Conservation (phyloP, 2,888 invertebrate species). For the Tetranychus piercei region DNA sequence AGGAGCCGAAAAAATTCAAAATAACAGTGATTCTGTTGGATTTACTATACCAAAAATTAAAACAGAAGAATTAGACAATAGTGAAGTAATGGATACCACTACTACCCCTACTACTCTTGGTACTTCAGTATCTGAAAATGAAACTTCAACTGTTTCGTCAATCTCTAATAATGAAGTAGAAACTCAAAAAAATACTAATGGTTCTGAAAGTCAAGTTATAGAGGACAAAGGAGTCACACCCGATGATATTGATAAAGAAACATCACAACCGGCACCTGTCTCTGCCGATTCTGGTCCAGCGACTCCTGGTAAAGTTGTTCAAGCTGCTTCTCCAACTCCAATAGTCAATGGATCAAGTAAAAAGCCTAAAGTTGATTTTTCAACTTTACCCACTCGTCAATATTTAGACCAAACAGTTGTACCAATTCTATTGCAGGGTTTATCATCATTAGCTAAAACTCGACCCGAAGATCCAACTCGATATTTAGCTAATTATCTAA, state of each 20-base stretch:
- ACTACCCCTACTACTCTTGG: too few species aligned
- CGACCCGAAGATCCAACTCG: conserved; percentile 22
- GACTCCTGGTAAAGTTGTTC: conserved; percentile 1
- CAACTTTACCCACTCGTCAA: conserved; percentile 21
- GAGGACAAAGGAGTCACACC: too few species aligned
- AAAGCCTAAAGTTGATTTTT: conserved; percentile 19
- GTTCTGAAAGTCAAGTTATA: too few species aligned
- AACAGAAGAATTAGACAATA: neutral
- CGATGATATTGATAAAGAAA: too few species aligned
- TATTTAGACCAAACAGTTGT: conserved; percentile 25
- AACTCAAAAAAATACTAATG: neutral
- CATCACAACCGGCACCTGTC: neutral
- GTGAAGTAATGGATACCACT: neutral
- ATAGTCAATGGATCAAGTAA: conserved; percentile 7
- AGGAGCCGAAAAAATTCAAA: neutral
- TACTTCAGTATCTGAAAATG: neutral
- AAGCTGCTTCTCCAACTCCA: neutral
- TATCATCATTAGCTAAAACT: conserved; percentile 22
- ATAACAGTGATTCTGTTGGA: neutral
- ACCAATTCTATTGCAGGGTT: conserved; percentile 20
- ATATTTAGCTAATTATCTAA: conserved; percentile 21
- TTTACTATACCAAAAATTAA: neutral
- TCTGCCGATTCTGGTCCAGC: conserved; percentile 4
- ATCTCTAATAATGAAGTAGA: neutral
- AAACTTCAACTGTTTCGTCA: neutral